Percentiles rank a stretch among this genome's conserved stretches.
phyloP scores from a whole-genome alignment of 2,113 vertebrate genomes.

The Tenebrosternarchus preto region DNA sequence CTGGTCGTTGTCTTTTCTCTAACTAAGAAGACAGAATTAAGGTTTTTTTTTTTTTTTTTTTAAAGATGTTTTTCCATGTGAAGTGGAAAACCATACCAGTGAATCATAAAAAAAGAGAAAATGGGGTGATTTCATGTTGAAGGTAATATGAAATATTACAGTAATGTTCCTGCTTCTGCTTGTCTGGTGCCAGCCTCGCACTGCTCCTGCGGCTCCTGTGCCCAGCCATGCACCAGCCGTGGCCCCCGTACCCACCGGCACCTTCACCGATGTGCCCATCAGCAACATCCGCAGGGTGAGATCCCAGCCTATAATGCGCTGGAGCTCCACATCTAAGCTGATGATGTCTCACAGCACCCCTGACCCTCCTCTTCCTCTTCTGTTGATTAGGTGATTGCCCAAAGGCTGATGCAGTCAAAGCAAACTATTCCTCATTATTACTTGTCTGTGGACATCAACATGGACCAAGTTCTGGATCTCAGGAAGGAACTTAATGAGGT shows the following conservation, averaged over 20 bases:
- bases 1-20: neutral
- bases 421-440: conserved; percentile 99
- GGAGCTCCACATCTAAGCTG: neutral
- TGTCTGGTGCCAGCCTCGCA: conserved; percentile 50
- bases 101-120: neutral
- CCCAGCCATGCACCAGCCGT: conserved; percentile 66
- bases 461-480: conserved; percentile 90
- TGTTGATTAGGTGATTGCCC: conserved; percentile 87
- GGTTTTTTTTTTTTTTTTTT: too few relatives aligned
- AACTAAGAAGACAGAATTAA: too few relatives aligned
- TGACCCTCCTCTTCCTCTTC: conserved; percentile 12
- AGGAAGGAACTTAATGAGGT: conserved; percentile 93
- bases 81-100: too few relatives aligned
- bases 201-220: conserved; percentile 53
- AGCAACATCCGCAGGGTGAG: conserved; percentile 93
- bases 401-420: conserved; percentile 95
- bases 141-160: neutral
- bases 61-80: too few relatives aligned
- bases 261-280: conserved; percentile 93
- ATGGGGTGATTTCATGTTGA: neutral
- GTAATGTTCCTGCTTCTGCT: conserved; percentile 39
- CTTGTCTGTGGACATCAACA: conserved; percentile 92
- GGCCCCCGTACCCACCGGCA: conserved; percentile 76
- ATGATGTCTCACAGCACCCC: neutral
- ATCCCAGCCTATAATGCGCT: neutral